These are phyloP conservation scores for Formica aserva DNA, from an alignment of 2,888 invertebrate species.

Conservation along the genomic window DNA sequence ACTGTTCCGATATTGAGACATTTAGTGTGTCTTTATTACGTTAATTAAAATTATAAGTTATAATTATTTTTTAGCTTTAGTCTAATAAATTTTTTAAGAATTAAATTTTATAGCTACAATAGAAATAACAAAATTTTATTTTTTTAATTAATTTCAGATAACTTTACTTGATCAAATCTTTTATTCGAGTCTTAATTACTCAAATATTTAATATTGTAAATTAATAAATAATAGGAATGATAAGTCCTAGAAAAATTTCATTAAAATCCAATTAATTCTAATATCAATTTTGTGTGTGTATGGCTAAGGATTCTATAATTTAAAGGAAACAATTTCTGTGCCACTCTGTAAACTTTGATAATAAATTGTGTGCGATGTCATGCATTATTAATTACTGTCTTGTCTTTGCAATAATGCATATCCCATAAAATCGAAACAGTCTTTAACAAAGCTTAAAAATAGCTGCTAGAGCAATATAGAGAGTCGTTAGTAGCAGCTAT, in stretches of 20 bases:
- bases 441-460: slow-evolving; percentile 22
- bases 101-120: not conserved
- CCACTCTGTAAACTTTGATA: slow-evolving; percentile 9
- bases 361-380: slow-evolving; percentile 39
- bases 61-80: not conserved
- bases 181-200: not conserved
- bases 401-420: slow-evolving; percentile 28
- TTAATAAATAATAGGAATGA: not conserved
- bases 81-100: not conserved
- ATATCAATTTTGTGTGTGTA: not conserved
- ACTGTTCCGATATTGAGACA: not conserved
- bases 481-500: not conserved
- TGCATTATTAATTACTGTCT: slow-evolving; percentile 43
- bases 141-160: not conserved
- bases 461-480: not conserved
- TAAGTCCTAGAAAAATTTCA: not conserved
- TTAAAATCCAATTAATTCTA: not conserved
- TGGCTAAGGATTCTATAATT: not conserved
- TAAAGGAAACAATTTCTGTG: slow-evolving; percentile 12
- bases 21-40: not conserved
- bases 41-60: not conserved
- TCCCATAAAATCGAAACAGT: slow-evolving; percentile 32
- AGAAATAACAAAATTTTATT: not conserved
- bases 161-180: not conserved
- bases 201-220: not conserved